Evolutionary conservation across 2,888 invertebrate genomes (phyloP).

Genomic region (Orthosia cruda): DNA sequence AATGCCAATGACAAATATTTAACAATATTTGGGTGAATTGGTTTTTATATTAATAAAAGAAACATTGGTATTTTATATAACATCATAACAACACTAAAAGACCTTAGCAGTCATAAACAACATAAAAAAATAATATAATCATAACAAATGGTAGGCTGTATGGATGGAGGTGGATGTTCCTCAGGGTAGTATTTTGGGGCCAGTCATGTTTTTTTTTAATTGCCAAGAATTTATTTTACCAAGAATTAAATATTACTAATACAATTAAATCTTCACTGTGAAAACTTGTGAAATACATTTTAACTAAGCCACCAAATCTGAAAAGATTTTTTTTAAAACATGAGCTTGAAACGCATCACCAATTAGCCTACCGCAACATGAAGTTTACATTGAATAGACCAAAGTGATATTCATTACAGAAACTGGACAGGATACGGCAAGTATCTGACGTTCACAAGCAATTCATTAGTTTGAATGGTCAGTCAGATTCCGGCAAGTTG

Average conservation of each 20-base stretch:
- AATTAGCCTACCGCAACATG: neutral
- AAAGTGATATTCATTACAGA: constrained; percentile 39
- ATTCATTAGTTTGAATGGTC: constrained; percentile 81
- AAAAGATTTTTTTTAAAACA: neutral
- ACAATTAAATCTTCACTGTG: neutral
- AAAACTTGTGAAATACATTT: too few species aligned
- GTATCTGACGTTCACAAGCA: constrained; percentile 62
- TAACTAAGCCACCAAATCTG: too few species aligned
- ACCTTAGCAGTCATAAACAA: neutral
- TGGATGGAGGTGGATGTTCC: too few species aligned
- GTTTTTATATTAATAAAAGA: neutral
- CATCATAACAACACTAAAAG: neutral
- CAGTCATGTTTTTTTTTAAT: neutral
- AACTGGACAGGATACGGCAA: constrained; percentile 23
- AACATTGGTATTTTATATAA: neutral
- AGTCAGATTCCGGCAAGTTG: constrained; percentile 78
- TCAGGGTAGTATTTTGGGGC: neutral
- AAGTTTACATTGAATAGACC: neutral
- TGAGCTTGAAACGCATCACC: neutral
- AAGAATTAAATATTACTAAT: too few species aligned
- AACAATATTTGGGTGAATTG: neutral
- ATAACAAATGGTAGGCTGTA: too few species aligned
- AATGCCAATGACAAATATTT: neutral
- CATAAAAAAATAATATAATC: too few species aligned
- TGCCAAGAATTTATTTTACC: too few species aligned